phyloP scores from a whole-genome alignment of 2,797 vertebrate genomes.

The Apogon hyalosoma region DNA sequence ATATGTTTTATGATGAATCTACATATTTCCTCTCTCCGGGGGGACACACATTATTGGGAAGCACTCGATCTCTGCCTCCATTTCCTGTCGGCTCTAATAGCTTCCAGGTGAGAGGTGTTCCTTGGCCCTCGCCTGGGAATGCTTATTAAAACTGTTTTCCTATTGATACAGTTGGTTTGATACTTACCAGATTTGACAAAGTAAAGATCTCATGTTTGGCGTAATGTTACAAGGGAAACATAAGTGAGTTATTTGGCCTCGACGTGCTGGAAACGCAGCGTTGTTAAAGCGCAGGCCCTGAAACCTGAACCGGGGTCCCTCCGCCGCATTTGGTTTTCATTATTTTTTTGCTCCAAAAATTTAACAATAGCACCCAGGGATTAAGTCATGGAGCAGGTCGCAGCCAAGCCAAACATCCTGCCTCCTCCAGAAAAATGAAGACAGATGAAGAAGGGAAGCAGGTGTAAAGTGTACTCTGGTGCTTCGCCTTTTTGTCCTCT shows the following conservation, averaged over 20 bases:
- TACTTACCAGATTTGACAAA: conserved; percentile 83
- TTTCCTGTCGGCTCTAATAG: conserved; percentile 81
- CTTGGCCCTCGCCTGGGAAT: conserved; percentile 71
- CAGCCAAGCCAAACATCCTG: conserved; percentile 86
- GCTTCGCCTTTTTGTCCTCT: conserved; percentile 37
- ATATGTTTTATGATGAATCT: conserved; percentile 81
- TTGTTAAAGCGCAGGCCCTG: conserved; percentile 78
- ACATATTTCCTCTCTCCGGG: conserved; percentile 74
- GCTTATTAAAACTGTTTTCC: conserved; percentile 83
- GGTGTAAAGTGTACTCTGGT: conserved; percentile 77
- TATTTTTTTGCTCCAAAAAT: conserved; percentile 75
- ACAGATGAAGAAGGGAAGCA: conserved; percentile 81
- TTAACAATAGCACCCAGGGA: conserved; percentile 84
- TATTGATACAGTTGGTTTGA: conserved; percentile 83
- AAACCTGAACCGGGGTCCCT: conserved; percentile 70
- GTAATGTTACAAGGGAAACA: conserved; percentile 83
- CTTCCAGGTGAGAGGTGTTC: conserved; percentile 84
- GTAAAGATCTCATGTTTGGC: conserved; percentile 86
- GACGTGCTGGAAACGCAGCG: conserved; percentile 74
- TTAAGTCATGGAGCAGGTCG: conserved; percentile 80
- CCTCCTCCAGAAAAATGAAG: conserved; percentile 76
- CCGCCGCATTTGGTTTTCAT: conserved; percentile 84
- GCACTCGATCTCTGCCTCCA: conserved; percentile 79
- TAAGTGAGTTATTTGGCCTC: conserved; percentile 80
- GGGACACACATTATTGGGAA: conserved; percentile 77